These are phyloP conservation scores for Sphenodon punctatus DNA, from an alignment of 2,797 vertebrate genomes.

Conservation along the genomic window DNA sequence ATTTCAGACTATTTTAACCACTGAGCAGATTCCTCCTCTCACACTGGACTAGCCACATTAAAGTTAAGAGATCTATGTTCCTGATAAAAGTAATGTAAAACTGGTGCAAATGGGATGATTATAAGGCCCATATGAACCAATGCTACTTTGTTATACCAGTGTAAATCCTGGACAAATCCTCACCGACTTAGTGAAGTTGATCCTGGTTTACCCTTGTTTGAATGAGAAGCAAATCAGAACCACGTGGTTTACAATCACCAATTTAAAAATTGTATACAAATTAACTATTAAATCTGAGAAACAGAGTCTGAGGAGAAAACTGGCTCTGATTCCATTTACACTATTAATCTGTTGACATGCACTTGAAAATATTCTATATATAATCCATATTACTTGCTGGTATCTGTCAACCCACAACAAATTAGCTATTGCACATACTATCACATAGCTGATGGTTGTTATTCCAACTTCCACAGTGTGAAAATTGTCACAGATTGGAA, in stretches of 20 bases:
- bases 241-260: not conserved
- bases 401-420: not conserved
- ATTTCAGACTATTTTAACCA: not conserved
- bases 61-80: not conserved
- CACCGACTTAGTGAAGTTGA: not conserved
- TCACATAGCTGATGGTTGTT: not conserved
- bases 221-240: not conserved
- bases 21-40: not conserved
- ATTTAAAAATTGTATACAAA: fast-evolving
- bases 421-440: not conserved
- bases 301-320: not conserved
- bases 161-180: not conserved
- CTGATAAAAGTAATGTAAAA: not conserved
- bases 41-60: not conserved
- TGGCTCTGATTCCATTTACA: not conserved
- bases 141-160: not conserved
- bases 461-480: not conserved
- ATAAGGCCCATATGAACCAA: not conserved
- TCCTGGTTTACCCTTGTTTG: not conserved
- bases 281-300: not conserved
- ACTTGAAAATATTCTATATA: not conserved
- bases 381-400: not conserved
- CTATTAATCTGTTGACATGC: not conserved
- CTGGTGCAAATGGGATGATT: not conserved
- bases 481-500: not conserved